phyloP scores from a whole-genome alignment of 2,888 invertebrate genomes.

The Rhorus exstirpatorius region DNA sequence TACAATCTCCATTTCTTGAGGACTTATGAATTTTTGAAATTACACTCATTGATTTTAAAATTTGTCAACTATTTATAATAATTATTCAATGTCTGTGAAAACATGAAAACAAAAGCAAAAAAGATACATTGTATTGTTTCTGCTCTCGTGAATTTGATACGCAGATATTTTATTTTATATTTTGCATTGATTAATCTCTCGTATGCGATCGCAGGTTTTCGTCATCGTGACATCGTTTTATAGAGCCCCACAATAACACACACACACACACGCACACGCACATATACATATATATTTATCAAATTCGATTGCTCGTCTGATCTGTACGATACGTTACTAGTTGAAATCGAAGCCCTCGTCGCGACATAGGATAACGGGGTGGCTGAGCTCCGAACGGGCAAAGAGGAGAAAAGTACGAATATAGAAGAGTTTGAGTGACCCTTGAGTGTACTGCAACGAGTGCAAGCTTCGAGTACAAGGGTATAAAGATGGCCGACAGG shows the following conservation, averaged over 20 bases:
- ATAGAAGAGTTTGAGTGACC: not conserved
- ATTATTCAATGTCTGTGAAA: not conserved
- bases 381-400: too few species aligned
- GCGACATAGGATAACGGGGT: too few species aligned
- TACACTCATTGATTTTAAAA: not conserved
- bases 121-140: too few species aligned
- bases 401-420: not conserved
- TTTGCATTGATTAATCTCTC: too few species aligned
- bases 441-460: not conserved
- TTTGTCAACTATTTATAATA: not conserved
- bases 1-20: too few species aligned
- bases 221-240: not conserved
- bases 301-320: not conserved
- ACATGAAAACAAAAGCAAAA: too few species aligned
- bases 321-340: not conserved
- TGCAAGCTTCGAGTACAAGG: constrained; percentile 13
- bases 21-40: too few species aligned
- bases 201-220: not conserved
- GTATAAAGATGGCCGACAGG: constrained; percentile 83
- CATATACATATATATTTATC: not conserved
- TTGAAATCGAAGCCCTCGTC: too few species aligned
- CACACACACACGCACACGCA: too few species aligned
- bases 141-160: not conserved
- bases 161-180: too few species aligned
- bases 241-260: not conserved